These are phyloP conservation scores for Taurulus bubalis DNA, from an alignment of 2,113 vertebrate genomes.

Conservation along the genomic window DNA sequence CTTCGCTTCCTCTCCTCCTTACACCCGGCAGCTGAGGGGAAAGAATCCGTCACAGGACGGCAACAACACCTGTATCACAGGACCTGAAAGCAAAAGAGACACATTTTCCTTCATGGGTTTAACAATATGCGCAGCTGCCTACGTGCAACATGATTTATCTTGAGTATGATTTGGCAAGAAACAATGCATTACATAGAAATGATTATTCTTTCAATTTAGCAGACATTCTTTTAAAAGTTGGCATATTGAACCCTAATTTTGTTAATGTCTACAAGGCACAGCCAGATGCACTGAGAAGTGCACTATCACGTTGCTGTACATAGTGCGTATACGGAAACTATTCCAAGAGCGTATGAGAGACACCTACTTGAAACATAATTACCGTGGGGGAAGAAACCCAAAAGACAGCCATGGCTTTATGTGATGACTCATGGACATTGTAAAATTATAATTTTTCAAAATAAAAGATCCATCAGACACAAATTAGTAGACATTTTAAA, in stretches of 20 bases:
- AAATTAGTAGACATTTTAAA: not conserved
- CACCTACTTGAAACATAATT: not conserved
- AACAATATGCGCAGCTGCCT: not conserved
- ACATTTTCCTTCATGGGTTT: not conserved
- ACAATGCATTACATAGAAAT: not conserved
- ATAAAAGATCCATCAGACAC: not conserved
- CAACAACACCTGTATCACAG: slow-evolving; percentile 43
- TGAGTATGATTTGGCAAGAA: not conserved
- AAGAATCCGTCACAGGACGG: slow-evolving; percentile 61
- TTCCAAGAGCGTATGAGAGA: not conserved
- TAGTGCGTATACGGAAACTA: slow-evolving; percentile 18
- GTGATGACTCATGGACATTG: not conserved
- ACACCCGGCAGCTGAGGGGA: slow-evolving; percentile 63
- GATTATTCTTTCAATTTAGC: not conserved
- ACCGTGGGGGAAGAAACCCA: not conserved
- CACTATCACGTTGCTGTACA: slow-evolving; percentile 12
- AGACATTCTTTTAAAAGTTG: not conserved
- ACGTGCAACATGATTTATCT: not conserved
- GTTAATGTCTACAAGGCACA: slow-evolving; percentile 13
- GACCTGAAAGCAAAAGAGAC: slow-evolving; percentile 59
- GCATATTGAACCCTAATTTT: not conserved
- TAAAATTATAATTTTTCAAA: not conserved
- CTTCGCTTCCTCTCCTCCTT: slow-evolving; percentile 73
- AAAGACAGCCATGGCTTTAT: not conserved
- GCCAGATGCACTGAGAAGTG: not conserved